A percentile compares a stretch with the other conserved stretches of the same genome.
phyloP scores from a whole-genome alignment of 92 coral and sea anemone genomes.

The Palythoa grandis region DNA sequence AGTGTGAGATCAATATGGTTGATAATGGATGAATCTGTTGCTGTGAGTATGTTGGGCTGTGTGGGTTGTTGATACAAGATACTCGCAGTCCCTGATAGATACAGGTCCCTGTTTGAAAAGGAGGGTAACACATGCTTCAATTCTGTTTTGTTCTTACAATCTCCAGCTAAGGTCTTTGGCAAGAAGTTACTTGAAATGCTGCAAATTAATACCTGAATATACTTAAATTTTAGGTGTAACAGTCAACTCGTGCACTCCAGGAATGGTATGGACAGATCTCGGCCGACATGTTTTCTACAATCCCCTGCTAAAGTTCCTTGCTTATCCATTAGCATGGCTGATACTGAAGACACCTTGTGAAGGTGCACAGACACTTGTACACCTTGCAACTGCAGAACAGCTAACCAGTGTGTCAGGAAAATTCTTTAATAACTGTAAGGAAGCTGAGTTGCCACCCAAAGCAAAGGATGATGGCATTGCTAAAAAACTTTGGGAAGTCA shows the following conservation, averaged over 20 bases:
- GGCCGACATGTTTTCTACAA: conserved; percentile 68
- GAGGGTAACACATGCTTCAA: too few species aligned
- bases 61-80: too few species aligned
- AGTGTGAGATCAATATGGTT: too few species aligned
- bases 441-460: conserved; percentile 70
- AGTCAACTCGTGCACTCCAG: conserved; percentile 88
- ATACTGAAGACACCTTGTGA: conserved; percentile 83
- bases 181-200: too few species aligned
- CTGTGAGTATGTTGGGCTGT: too few species aligned
- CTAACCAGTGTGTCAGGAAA: conserved; percentile 76
- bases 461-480: conserved; percentile 93
- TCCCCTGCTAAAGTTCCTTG: conserved; percentile 59
- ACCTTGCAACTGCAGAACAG: conserved; percentile 89
- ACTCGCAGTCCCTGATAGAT: too few species aligned
- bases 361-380: conserved; percentile 92
- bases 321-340: conserved; percentile 74
- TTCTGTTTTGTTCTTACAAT: too few species aligned
- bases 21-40: too few species aligned
- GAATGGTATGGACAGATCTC: conserved; percentile 91
- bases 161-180: background rate
- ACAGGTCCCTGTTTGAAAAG: too few species aligned
- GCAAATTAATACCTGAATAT: too few species aligned
- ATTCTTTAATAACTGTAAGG: conserved; percentile 76
- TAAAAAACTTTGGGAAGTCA: conserved; percentile 91
- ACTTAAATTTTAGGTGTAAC: conserved; percentile 77